Evolutionary conservation across 2,113 vertebrate species (phyloP), one percentile per base, ranked within the genome.

Genomic region (Acanthisitta chloris): DNA sequence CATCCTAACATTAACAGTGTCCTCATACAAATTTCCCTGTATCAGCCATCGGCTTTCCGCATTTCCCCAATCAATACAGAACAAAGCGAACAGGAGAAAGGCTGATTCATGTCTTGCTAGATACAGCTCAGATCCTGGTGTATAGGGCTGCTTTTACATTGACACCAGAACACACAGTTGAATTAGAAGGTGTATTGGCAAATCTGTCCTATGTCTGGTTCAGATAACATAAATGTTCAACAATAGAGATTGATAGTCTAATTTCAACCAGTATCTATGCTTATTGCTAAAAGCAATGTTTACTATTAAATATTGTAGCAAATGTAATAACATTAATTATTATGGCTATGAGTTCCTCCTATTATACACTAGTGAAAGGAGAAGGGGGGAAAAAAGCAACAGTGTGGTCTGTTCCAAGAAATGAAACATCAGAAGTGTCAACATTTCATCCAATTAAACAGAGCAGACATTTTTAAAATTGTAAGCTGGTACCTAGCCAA

Each of bases 401-500:
- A 25, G 25, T 3, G 8, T 17, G 6, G 10, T 31, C 43, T 65
- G 4, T 70, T 86, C 33, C 49, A 61, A 38, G 29, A 58, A 24
- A 43, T 0, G 2, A 34, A 61, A 10, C 8, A 58, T 24, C 23
- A 69, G 33, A 33, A 74, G 17, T 4, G 21, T 31, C 45, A 72
- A 36, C 5, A 25, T 34, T 72, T 90, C 58, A 65, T 49, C 49
- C 36, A 57, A 17, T 19, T 19, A 70, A 81, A 59, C 19, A 83
- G 31, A 45, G 6, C 0, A 48, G 34, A 72, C 28, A 69, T 3
- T 33, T 31, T 51, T 13, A 52, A 61, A 69, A 43, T 8, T 7
- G 20, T 10, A 48, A 77, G 38, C 28, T 2, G 4, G 23, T 95
- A 99, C 98, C 98, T 98, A 24, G 98, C 97, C 92, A 98, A 97